Evolutionary conservation across 2,888 invertebrate species (phyloP).

Genomic region (Yponomeuta sedellus): DNA sequence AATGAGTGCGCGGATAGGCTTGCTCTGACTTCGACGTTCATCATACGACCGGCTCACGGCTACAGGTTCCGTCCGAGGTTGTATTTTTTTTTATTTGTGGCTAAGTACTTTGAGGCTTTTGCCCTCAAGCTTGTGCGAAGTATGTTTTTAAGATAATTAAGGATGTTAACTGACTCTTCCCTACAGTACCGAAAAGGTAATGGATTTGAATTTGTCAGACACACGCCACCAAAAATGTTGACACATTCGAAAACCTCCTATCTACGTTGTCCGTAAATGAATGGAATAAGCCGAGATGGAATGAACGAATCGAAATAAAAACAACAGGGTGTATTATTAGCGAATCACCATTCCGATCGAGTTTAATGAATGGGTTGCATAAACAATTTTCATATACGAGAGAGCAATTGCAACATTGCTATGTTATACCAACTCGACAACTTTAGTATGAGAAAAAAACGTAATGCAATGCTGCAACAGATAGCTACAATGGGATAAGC

Average conservation of each 20-base stretch:
- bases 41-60: constrained; percentile 6
- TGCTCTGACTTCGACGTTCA: not conserved
- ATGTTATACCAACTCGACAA: constrained; percentile 3
- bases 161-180: not conserved
- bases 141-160: not conserved
- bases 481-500: constrained; percentile 2
- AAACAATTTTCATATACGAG: constrained; percentile 4
- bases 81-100: not conserved
- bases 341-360: constrained; percentile 9
- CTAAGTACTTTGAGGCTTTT: not conserved
- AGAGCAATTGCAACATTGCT: constrained; percentile 8
- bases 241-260: not conserved
- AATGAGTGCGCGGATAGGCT: constrained; percentile 23
- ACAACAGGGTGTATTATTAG: constrained; percentile 13
- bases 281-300: not conserved
- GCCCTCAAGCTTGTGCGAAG: not conserved
- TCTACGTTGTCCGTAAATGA: not conserved
- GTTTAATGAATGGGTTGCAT: constrained; percentile 5
- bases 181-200: not conserved
- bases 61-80: constrained; percentile 4
- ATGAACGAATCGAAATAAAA: constrained; percentile 7
- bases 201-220: no score
- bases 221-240: not conserved
- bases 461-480: not conserved
- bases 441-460: constrained; percentile 1